phyloP scores from a whole-genome alignment of 2,113 vertebrate genomes.

The Gorsachius goisagi region DNA sequence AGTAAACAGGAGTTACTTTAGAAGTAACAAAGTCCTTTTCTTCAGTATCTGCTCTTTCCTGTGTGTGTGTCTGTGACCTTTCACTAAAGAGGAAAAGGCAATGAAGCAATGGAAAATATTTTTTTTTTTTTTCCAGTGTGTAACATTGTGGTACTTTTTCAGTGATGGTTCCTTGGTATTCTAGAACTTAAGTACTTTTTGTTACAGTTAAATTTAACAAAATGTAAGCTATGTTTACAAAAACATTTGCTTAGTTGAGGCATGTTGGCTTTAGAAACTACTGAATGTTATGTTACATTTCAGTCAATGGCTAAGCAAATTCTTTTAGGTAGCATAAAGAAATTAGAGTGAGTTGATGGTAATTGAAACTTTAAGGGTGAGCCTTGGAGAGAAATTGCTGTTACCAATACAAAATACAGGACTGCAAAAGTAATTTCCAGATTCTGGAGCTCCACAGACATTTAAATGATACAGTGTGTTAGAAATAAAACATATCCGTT shows the following conservation, averaged over 20 bases:
- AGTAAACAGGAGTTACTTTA: not conserved
- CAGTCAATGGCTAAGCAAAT: not conserved
- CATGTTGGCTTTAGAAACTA: not conserved
- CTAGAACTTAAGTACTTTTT: not conserved
- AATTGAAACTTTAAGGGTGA: not conserved
- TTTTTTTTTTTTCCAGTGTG: not conserved
- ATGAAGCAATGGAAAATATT: slow-evolving; percentile 34
- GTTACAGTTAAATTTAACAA: not conserved
- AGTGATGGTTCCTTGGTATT: not conserved
- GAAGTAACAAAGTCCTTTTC: slow-evolving; percentile 33
- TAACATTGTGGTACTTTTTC: not conserved
- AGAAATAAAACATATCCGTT: not conserved
- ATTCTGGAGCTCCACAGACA: not conserved
- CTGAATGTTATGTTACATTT: not conserved
- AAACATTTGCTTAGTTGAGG: not conserved
- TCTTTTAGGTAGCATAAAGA: not conserved
- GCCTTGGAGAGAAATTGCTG: not conserved
- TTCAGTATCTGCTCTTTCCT: not conserved
- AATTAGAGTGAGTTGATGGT: not conserved
- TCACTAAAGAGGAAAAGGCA: slow-evolving; percentile 28
- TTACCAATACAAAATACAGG: not conserved
- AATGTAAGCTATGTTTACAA: not conserved
- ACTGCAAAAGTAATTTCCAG: not conserved
- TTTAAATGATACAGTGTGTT: not conserved
- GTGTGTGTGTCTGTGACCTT: not conserved